phyloP scores from a whole-genome alignment of 2,888 invertebrate genomes.

The Standfussiana lucernea region DNA sequence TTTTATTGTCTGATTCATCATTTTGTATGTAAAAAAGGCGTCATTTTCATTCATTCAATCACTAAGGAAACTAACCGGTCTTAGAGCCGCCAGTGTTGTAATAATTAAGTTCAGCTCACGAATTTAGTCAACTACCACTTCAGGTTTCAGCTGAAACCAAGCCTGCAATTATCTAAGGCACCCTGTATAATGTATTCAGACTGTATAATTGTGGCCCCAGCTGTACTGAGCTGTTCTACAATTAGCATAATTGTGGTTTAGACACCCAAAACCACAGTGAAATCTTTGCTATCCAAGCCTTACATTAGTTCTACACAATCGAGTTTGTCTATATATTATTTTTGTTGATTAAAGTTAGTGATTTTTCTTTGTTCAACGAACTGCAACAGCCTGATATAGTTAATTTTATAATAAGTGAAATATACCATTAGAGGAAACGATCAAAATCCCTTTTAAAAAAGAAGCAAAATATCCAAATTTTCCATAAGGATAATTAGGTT shows the following conservation, averaged over 20 bases:
- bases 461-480: background rate
- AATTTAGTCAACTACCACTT: slow-evolving; percentile 22
- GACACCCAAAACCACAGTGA: slow-evolving; percentile 9
- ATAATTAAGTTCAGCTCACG: background rate
- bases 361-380: background rate
- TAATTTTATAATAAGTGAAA: background rate
- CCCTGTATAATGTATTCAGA: slow-evolving; percentile 48
- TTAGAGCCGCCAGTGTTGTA: slow-evolving; percentile 3
- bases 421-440: background rate
- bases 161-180: slow-evolving; percentile 50
- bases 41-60: background rate
- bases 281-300: slow-evolving; percentile 14
- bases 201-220: slow-evolving; percentile 42
- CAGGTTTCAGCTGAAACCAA: slow-evolving; percentile 51
- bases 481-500: background rate
- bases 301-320: background rate
- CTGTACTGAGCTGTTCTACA: slow-evolving; percentile 30
- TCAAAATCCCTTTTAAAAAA: background rate
- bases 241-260: slow-evolving; percentile 49
- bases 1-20: slow-evolving; percentile 38
- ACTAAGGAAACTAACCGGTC: background rate
- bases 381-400: background rate
- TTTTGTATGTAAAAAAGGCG: background rate
- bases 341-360: background rate
- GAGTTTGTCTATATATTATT: background rate